Evolutionary conservation across 1,140 invertebrate genomes (phyloP), one percentile per base, ranked within the genome.

Genomic region (Plodia interpunctella): DNA sequence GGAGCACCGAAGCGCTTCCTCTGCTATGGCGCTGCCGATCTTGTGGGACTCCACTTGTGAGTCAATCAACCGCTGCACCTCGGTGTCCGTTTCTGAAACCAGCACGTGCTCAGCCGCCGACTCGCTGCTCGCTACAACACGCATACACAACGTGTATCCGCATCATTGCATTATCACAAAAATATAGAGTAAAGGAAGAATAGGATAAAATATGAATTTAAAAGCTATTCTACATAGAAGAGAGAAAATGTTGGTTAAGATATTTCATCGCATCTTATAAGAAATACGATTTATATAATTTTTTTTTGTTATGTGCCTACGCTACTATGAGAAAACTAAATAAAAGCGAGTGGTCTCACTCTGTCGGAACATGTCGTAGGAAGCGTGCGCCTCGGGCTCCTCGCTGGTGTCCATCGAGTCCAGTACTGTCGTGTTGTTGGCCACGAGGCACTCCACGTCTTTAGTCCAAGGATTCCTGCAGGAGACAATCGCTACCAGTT

Each of bases 361-460:
- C 19, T 75, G 70, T 30, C 80, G 74, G 57, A 65, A 78, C 6
- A 76, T 55, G 11, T 82, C 76, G 57, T 62, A 73, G 10, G 69
- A 55, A 11, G 51, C 18, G 0, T 65, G 55, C 20, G 67, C 10
- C 5, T 91, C 94, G 90, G 92, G 28, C 17, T 60, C 25, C 13
- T 90, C 62, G 15, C 57, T 19, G 2, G 18, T 6, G 19, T 51
- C 55, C 10, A 63, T 57, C 3, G 63, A 57, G 0, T 72, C 74
- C 0, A 65, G 28, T 9, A 96, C 90, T 30, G 95, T 91, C 0
- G 92, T 94, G 87, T 97, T 97, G 83, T 96, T 96, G 0, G 96
- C 94, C 64, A 97, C 94, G 52, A 98, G 91, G 78, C 94, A 97
- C 75, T 98, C 97, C 60, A 97, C 93, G 73, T 97, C 96, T 90